Conservation (phyloP, 2,113 vertebrate species). For the Rostratula benghalensis region DNA sequence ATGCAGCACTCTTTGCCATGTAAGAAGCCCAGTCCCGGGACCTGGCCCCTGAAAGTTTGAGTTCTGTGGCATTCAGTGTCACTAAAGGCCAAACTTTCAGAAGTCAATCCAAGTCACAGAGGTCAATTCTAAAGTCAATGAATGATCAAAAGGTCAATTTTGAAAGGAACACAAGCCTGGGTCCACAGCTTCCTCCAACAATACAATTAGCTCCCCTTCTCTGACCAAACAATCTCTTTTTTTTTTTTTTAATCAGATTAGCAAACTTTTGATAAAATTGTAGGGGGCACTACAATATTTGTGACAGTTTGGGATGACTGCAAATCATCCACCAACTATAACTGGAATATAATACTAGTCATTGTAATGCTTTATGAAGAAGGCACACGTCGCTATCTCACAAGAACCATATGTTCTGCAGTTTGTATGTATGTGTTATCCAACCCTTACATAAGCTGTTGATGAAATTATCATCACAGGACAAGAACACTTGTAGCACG, state of each 20-base stretch:
- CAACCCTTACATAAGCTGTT: conserved; percentile 38
- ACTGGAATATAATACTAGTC: not conserved
- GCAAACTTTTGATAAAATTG: not conserved
- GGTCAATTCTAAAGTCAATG: fast-evolving
- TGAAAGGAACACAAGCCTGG: not conserved
- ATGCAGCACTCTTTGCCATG: not conserved
- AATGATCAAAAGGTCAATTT: not conserved
- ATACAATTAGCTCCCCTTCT: not conserved
- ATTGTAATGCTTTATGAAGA: not conserved
- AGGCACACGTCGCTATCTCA: not conserved
- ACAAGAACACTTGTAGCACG: not conserved
- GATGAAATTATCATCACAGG: conserved; percentile 26
- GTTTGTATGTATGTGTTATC: not conserved
- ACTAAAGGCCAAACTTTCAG: not conserved
- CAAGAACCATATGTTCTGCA: not conserved
- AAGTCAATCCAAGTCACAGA: not conserved
- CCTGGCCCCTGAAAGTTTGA: not conserved
- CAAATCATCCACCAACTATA: not conserved
- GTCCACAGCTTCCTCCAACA: not conserved
- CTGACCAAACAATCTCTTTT: not conserved
- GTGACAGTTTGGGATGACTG: not conserved
- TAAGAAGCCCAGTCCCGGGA: not conserved
- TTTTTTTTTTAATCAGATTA: not conserved
- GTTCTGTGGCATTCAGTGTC: not conserved
- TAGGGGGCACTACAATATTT: not conserved